A percentile compares a stretch with the other conserved stretches of the same genome.
phyloP scores from a whole-genome alignment of 2,113 vertebrate genomes.

The Galemys pyrenaicus region DNA sequence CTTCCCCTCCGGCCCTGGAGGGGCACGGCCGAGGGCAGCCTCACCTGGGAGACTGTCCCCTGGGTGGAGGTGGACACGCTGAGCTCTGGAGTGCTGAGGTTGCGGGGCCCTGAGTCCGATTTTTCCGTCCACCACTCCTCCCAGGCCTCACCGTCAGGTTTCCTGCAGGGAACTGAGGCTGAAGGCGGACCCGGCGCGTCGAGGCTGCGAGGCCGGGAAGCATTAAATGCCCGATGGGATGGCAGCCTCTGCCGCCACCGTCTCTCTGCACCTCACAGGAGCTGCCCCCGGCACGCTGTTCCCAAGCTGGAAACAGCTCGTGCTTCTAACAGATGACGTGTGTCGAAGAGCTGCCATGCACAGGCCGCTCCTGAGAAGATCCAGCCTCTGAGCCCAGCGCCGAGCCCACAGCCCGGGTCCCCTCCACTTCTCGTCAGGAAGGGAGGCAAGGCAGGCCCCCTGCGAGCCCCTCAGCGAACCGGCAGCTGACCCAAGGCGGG shows the following conservation, averaged over 20 bases:
- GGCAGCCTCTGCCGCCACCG: neutral
- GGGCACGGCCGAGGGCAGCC: fast-evolving
- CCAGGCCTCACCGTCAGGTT: neutral
- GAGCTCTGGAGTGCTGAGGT: neutral
- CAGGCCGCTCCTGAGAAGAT: neutral
- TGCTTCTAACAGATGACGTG: neutral
- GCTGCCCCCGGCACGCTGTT: neutral
- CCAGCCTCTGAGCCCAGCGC: constrained; percentile 49
- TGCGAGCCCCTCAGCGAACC: constrained; percentile 73
- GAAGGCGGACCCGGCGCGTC: fast-evolving
- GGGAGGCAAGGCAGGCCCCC: constrained; percentile 79
- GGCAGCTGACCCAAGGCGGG: constrained; percentile 77
- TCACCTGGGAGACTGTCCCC: neutral
- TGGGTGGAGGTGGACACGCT: fast-evolving
- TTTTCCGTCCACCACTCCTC: neutral
- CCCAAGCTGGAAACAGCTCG: neutral
- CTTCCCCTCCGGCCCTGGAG: neutral
- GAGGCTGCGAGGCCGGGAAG: fast-evolving
- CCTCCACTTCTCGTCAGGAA: neutral
- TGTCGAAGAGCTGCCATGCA: fast-evolving
- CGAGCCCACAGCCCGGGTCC: constrained; percentile 10
- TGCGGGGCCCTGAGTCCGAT: fast-evolving
- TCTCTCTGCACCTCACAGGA: fast-evolving
- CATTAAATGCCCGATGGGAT: fast-evolving
- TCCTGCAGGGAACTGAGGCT: too few relatives aligned